Percentiles rank a stretch among this genome's conserved stretches.
Conservation (phyloP, 2,797 vertebrate genomes). For the Acestrorhynchus altus region DNA sequence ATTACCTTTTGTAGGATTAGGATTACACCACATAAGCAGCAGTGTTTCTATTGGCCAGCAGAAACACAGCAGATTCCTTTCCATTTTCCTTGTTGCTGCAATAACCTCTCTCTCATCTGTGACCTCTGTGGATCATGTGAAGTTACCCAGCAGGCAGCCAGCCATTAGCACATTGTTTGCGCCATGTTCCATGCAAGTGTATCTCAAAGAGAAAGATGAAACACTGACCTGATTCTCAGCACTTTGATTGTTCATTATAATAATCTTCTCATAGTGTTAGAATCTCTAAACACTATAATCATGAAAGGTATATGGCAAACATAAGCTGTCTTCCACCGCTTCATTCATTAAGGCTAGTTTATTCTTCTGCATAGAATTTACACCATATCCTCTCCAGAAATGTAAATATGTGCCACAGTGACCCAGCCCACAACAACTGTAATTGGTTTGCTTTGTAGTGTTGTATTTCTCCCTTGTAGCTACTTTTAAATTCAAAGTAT, state of each 20-base stretch:
- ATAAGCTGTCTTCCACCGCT: neutral
- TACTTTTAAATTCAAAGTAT: no score
- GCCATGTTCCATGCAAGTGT: conserved; percentile 43
- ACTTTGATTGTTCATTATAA: neutral
- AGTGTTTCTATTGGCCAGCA: conserved; percentile 23
- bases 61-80: conserved; percentile 18
- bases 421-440: no score
- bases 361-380: no score
- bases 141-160: conserved; percentile 32
- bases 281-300: neutral
- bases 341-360: neutral
- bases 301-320: neutral
- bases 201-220: neutral
- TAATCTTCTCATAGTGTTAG: neutral
- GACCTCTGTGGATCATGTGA: conserved; percentile 26
- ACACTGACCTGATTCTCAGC: neutral
- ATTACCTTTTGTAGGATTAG: neutral
- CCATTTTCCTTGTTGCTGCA: neutral
- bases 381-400: no score
- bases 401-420: no score
- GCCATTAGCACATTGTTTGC: conserved; percentile 27
- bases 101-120: conserved; percentile 17
- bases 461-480: no score
- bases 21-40: conserved; percentile 19
- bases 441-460: no score